A percentile compares a stretch with the other conserved stretches of the same genome.
phyloP scores from a whole-genome alignment of 2,113 vertebrate species.

The Mormyrus lacerda region DNA sequence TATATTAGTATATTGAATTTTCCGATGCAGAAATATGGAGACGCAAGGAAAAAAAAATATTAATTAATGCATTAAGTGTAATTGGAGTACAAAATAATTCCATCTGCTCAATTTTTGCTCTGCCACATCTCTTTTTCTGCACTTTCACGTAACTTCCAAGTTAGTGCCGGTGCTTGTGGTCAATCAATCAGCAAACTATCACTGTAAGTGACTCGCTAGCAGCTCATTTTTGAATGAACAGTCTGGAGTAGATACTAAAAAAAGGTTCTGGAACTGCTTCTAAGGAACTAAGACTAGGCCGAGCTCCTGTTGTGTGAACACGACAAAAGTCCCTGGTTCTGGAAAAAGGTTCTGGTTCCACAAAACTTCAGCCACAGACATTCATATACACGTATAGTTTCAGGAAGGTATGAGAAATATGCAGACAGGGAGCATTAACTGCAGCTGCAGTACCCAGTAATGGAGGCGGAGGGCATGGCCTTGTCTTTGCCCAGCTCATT shows the following conservation, averaged over 20 bases:
- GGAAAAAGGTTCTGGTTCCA: neutral
- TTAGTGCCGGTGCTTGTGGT: neutral
- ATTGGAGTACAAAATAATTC: neutral
- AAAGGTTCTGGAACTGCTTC: neutral
- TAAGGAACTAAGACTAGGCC: neutral
- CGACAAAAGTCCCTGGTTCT: neutral
- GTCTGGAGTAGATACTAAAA: neutral
- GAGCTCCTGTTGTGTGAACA: neutral
- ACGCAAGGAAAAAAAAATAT: neutral
- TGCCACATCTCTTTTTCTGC: neutral
- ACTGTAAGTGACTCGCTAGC: neutral
- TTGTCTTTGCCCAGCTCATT: conserved; percentile 40
- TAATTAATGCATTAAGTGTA: neutral
- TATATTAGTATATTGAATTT: neutral
- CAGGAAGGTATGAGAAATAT: neutral
- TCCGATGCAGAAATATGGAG: neutral
- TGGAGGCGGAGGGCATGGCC: conserved; percentile 36
- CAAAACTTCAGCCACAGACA: neutral
- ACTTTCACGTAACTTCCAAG: neutral
- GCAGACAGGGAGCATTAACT: neutral
- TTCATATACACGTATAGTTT: neutral
- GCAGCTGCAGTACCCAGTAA: neutral
- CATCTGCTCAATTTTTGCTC: neutral
- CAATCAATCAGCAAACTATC: neutral
- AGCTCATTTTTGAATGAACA: neutral